These are phyloP conservation scores for Diplazon laetatorius DNA, from an alignment of 2,888 invertebrate species.

Conservation along the genomic window DNA sequence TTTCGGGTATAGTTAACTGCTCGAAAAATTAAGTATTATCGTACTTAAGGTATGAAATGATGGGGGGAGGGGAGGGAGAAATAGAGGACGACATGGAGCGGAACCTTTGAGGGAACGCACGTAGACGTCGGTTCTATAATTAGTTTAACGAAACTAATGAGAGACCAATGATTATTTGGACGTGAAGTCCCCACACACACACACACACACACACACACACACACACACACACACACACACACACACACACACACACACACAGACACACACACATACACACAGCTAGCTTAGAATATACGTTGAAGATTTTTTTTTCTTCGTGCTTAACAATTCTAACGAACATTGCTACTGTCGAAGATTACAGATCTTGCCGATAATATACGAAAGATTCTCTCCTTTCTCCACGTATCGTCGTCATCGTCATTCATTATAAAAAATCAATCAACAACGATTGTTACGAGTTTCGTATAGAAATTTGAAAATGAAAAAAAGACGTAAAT, in stretches of 20 bases:
- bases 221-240: neutral
- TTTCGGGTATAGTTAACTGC: slow-evolving; percentile 4
- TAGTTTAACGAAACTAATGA: neutral
- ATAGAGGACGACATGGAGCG: no score
- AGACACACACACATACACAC: neutral
- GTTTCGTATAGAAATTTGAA: slow-evolving; percentile 41
- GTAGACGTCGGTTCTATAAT: no score
- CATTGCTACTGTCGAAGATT: slow-evolving; percentile 44
- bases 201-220: slow-evolving; percentile 14
- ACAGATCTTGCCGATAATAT: neutral
- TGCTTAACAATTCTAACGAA: slow-evolving; percentile 41
- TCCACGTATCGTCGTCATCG: slow-evolving; percentile 2
- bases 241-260: slow-evolving; percentile 6
- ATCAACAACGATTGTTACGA: slow-evolving; percentile 33
- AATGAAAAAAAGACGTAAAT: slow-evolving; percentile 20
- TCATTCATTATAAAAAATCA: slow-evolving; percentile 14
- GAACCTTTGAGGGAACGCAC: no score
- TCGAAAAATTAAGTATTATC: slow-evolving; percentile 40
- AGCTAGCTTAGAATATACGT: slow-evolving; percentile 37
- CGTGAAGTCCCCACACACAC: no score
- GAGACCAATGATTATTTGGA: slow-evolving; percentile 5
- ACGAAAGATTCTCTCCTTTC: neutral
- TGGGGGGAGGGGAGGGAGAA: neutral
- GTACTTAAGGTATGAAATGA: slow-evolving; percentile 27
- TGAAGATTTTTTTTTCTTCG: slow-evolving; percentile 38